Conservation (phyloP, 1,140 invertebrate species). For the Akabosia matsudoensis region DNA sequence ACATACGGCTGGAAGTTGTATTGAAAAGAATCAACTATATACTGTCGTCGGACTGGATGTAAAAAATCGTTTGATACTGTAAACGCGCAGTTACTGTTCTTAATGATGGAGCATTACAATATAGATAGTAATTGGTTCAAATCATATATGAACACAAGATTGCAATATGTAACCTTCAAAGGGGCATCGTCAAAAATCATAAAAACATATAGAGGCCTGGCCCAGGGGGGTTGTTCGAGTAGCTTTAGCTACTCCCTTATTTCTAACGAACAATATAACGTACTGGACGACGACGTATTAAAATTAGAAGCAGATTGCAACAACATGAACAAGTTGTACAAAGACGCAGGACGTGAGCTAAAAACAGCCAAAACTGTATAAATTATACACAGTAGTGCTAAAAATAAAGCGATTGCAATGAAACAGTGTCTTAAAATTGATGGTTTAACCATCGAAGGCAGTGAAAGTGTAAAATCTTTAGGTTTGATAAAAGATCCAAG, state of each 20-base stretch:
- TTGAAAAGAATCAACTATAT: slow-evolving; percentile 13
- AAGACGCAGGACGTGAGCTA: background rate
- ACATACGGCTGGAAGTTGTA: background rate
- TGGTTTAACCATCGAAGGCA: background rate
- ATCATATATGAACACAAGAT: slow-evolving; percentile 7
- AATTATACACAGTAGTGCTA: background rate
- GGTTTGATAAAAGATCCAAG: background rate
- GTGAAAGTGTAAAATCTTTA: background rate
- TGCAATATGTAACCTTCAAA: background rate
- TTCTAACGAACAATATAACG: slow-evolving; percentile 14
- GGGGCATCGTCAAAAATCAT: background rate
- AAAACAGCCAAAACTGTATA: slow-evolving; percentile 1
- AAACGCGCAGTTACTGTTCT: background rate
- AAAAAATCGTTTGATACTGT: slow-evolving; percentile 29
- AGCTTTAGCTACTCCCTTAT: background rate
- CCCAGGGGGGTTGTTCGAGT: slow-evolving; percentile 10
- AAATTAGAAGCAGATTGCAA: background rate
- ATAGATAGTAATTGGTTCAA: slow-evolving; percentile 21
- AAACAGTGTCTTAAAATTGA: background rate
- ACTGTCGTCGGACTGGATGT: slow-evolving; percentile 17
- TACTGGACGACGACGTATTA: background rate
- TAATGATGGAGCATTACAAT: slow-evolving; percentile 6
- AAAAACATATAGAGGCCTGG: background rate
- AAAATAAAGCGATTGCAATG: background rate
- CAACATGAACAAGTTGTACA: background rate